Percentiles rank a stretch among this genome's conserved stretches.
These are phyloP conservation scores for Acleris literana DNA, from an alignment of 2,888 invertebrate genomes.

Conservation along the genomic window DNA sequence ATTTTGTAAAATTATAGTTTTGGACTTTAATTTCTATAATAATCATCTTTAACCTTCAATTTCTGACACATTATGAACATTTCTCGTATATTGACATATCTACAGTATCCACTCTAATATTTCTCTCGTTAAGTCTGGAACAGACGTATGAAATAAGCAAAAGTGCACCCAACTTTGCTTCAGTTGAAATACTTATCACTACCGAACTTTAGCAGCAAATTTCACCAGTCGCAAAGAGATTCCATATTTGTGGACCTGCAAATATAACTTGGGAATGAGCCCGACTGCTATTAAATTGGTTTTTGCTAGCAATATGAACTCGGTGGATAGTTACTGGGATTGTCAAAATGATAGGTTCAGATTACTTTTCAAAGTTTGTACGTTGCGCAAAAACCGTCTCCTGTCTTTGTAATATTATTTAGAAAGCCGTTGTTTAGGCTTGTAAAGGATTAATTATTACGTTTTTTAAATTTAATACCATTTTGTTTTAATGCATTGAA, in stretches of 20 bases:
- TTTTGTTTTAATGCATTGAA: too few species aligned
- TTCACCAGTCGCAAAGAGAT: neutral
- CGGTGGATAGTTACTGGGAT: conserved; percentile 14
- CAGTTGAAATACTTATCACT: neutral
- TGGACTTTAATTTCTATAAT: too few species aligned
- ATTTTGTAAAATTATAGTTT: too few species aligned
- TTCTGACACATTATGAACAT: too few species aligned
- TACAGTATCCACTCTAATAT: neutral
- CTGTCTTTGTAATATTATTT: conserved; percentile 3
- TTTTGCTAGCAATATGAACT: conserved; percentile 19
- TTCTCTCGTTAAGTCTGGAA: neutral
- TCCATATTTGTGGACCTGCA: conserved; percentile 12
- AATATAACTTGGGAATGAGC: conserved; percentile 7
- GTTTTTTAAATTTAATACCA: too few species aligned
- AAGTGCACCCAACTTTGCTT: conserved; percentile 1
- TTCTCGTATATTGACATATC: too few species aligned
- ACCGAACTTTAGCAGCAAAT: neutral
- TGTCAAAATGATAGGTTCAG: conserved; percentile 28
- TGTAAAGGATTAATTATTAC: too few species aligned
- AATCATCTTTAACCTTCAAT: too few species aligned
- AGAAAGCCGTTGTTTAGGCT: neutral
- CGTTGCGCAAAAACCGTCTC: conserved; percentile 22
- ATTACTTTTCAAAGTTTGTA: conserved; percentile 23
- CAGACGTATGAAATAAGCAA: neutral
- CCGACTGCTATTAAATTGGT: conserved; percentile 21